Conservation (phyloP, 2,888 invertebrate species). For the Oscheius onirici region DNA sequence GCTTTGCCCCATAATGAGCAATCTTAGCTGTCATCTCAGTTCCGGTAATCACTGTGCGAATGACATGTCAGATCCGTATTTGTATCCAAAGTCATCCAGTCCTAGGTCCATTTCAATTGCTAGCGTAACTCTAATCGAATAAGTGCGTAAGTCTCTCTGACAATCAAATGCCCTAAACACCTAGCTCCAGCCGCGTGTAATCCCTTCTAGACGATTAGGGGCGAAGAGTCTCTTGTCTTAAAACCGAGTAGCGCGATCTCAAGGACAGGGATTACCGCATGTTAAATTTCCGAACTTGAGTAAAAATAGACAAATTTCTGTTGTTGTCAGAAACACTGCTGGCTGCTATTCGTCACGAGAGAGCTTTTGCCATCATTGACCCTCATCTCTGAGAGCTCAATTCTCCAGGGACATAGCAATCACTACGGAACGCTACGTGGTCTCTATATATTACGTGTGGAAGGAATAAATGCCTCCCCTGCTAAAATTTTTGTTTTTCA, state of each 20-base stretch:
- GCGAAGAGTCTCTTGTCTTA: neutral
- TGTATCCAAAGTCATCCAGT: neutral
- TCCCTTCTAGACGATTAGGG: conserved; percentile 11
- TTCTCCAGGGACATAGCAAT: conserved; percentile 28
- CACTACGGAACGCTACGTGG: conserved; percentile 20
- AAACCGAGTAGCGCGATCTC: neutral
- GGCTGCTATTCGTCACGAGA: conserved; percentile 27
- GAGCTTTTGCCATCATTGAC: conserved; percentile 32
- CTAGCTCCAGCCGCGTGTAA: neutral
- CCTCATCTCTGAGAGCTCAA: conserved; percentile 17
- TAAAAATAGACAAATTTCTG: no score
- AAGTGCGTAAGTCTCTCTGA: neutral
- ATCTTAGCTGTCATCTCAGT: conserved; percentile 23
- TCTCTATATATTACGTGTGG: neutral
- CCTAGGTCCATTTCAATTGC: neutral
- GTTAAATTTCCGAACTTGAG: no score
- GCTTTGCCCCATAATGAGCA: conserved; percentile 15
- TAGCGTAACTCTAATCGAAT: conserved; percentile 26
- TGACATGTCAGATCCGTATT: conserved; percentile 15
- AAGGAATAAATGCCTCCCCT: no score
- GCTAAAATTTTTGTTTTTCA: no score
- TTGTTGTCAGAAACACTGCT: conserved; percentile 17
- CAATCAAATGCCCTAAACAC: conserved; percentile 26
- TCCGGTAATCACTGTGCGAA: conserved; percentile 27
- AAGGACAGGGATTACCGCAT: neutral